Percentiles rank a stretch among this genome's conserved stretches.
phyloP scores from a whole-genome alignment of 2,797 vertebrate genomes.

The Harpagifer antarcticus region DNA sequence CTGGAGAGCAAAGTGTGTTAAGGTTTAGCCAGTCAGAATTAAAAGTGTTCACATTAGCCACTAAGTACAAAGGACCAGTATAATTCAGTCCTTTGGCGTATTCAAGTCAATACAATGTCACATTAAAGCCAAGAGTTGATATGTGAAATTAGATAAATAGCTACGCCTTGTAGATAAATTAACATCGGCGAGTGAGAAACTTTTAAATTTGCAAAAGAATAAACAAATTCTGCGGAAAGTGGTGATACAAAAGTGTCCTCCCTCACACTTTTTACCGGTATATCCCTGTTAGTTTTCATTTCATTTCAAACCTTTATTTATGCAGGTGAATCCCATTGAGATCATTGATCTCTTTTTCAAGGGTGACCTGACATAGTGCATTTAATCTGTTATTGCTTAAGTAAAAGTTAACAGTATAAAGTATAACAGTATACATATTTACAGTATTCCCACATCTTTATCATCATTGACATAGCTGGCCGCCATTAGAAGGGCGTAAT shows the following conservation, averaged over 20 bases:
- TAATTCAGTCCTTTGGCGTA: slow-evolving; percentile 27
- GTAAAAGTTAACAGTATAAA: too few species aligned
- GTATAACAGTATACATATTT: neutral
- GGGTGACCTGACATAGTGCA: neutral
- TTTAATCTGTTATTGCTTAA: neutral
- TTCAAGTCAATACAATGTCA: slow-evolving; percentile 23
- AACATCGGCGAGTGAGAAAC: neutral
- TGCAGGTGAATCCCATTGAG: too few species aligned
- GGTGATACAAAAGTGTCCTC: neutral
- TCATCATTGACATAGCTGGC: neutral
- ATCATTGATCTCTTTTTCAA: too few species aligned
- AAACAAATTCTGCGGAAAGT: neutral
- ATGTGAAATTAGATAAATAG: neutral
- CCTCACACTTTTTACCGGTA: neutral
- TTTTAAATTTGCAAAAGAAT: neutral
- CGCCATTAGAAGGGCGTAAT: neutral
- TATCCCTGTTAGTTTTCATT: neutral
- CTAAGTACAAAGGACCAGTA: slow-evolving; percentile 45
- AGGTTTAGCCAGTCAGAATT: slow-evolving; percentile 61
- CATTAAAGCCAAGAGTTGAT: slow-evolving; percentile 7
- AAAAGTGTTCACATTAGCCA: slow-evolving; percentile 23
- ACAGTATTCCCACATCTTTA: neutral
- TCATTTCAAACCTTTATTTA: too few species aligned
- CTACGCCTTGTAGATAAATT: neutral
- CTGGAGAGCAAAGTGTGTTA: slow-evolving; percentile 52